Evolutionary conservation across 2,888 invertebrate genomes (phyloP).

Genomic region (Cinara cedri): DNA sequence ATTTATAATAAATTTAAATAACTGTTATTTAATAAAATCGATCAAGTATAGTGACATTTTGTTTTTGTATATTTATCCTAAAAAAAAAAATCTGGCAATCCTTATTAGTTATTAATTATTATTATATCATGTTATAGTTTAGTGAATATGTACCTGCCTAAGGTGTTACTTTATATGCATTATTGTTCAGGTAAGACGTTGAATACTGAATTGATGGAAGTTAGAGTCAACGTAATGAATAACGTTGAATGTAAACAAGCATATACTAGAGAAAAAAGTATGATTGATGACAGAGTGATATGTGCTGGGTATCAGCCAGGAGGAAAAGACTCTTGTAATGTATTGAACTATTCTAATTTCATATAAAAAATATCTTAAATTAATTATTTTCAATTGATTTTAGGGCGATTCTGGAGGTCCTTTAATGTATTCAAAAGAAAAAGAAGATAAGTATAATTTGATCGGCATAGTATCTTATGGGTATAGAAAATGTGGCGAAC

Average conservation of each 20-base stretch:
- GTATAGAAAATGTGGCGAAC: background rate
- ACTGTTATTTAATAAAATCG: too few species aligned
- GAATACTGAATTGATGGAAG: constrained; percentile 37
- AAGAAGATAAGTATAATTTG: constrained; percentile 1
- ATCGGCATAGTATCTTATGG: constrained; percentile 34
- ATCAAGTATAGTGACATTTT: too few species aligned
- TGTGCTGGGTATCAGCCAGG: constrained; percentile 49
- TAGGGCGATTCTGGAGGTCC: constrained; percentile 36
- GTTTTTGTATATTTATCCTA: too few species aligned
- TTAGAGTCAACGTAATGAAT: background rate
- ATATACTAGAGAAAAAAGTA: background rate
- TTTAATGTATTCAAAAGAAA: background rate
- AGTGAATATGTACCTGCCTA: too few species aligned
- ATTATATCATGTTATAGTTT: too few species aligned
- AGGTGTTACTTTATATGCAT: too few species aligned
- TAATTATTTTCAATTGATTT: background rate
- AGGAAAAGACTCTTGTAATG: constrained; percentile 52
- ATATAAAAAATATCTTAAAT: background rate
- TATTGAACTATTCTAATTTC: background rate
- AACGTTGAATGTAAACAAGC: constrained; percentile 16
- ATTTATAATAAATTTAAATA: too few species aligned
- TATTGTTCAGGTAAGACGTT: constrained; percentile 4
- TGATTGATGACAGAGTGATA: constrained; percentile 44
- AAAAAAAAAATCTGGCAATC: too few species aligned
- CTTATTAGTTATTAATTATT: too few species aligned